Percentiles rank a stretch among this genome's conserved stretches.
Conservation (phyloP, 2,888 invertebrate genomes). For the Diaprepes abbreviatus region DNA sequence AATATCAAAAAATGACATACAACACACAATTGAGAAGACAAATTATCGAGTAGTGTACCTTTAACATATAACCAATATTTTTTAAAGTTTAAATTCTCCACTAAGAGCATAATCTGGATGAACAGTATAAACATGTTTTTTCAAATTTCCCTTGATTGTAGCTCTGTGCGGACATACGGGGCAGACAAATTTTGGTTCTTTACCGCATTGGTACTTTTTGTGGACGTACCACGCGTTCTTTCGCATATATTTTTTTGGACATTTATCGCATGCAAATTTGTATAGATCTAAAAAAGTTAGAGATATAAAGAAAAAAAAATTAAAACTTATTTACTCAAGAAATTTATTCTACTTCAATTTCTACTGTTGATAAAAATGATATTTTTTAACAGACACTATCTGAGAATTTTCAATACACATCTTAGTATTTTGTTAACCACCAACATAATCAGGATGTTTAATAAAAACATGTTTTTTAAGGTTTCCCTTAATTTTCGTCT, state of each 20-base stretch:
- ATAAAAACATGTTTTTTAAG: constrained; percentile 37
- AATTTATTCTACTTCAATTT: too few species aligned
- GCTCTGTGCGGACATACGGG: constrained; percentile 47
- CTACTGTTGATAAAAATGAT: too few species aligned
- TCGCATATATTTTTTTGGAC: constrained; percentile 3
- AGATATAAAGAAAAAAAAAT: neutral
- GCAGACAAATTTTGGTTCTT: constrained; percentile 21
- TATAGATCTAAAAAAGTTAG: constrained; percentile 41
- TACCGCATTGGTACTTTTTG: constrained; percentile 13
- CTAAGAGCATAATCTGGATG: neutral
- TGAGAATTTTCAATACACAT: too few species aligned
- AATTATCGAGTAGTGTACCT: too few species aligned
- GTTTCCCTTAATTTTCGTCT: constrained; percentile 43
- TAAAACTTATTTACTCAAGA: too few species aligned
- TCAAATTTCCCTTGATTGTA: constrained; percentile 42
- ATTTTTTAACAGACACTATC: too few species aligned
- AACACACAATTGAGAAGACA: too few species aligned
- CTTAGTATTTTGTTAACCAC: too few species aligned
- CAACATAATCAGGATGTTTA: neutral
- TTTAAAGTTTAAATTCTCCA: neutral
- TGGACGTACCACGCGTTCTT: neutral
- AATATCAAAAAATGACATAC: too few species aligned
- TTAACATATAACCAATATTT: too few species aligned
- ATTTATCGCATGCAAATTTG: constrained; percentile 44
- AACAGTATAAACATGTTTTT: constrained; percentile 28